Evolutionary conservation across 1,140 invertebrate genomes (phyloP), one percentile per base, ranked within the genome.

Genomic region (Hesperophylax magnus): DNA sequence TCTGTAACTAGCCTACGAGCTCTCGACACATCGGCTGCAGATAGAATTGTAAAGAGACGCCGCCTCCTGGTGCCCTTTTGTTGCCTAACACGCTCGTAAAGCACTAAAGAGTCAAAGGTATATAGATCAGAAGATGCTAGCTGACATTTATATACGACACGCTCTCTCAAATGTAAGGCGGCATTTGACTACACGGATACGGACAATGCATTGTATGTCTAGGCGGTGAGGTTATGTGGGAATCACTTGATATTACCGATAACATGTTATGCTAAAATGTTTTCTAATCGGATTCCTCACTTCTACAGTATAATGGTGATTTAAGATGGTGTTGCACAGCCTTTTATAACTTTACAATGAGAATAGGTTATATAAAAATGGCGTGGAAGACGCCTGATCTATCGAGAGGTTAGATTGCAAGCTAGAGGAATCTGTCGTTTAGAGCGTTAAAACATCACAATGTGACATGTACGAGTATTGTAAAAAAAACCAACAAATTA

Each of bases 101-200:
- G 56, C 31, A 76, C 69, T 52, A 52, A 31, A 74, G 27, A 76
- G 54, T 60, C 54, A 76, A 76, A 76, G 56, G 72, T 18, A 76
- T 76, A 76, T 76, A 76, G 72, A 76, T 76, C 72, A 58, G 72
- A 47, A 47, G 69, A 60, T 58, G 56, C n/a, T 39, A 6, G 72
- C 56, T 76, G 72, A 58, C 56, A 76, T 58, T 75, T 60, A 72
- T 72, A 72, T 72, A 27, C 58, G 69, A 24, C 69, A 72, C 15
- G 69, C 53, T 72, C 69, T 53, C 27, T 18, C 18, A 67, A 71
- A 72, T 72, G 47, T 27, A 54, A 72, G 47, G 69, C 69, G 47
- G 69, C 52, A 54, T 72, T 54, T 72, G 63, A 34, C 24, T 34
- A 34, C 63, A n/a, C 31, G 34, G 14, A 61, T 27, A 24, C 22